Evolutionary conservation across 2,797 vertebrate genomes (phyloP).

Genomic region (Silurus lanzhouensis): DNA sequence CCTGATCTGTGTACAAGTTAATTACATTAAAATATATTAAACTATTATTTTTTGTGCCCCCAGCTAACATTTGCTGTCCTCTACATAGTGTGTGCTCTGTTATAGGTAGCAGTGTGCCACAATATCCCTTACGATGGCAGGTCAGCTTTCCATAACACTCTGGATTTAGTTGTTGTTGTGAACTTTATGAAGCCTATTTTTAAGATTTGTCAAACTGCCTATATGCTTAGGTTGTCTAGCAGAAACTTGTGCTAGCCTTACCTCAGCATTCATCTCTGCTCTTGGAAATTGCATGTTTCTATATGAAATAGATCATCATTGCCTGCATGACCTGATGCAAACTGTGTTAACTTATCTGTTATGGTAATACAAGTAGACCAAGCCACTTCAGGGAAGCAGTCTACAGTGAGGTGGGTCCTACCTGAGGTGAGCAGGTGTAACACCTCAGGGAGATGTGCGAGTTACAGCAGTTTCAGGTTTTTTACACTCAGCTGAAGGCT

Average conservation of each 20-base stretch:
- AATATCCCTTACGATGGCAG: background rate
- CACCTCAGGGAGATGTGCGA: background rate
- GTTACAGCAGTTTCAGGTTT: background rate
- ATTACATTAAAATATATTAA: background rate
- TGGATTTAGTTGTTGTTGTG: background rate
- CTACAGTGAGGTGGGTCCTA: background rate
- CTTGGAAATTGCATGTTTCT: background rate
- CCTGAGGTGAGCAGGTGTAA: background rate
- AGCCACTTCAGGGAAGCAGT: background rate
- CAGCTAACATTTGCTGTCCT: background rate
- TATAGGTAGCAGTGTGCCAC: background rate
- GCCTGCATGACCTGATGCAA: background rate
- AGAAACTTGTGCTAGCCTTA: background rate
- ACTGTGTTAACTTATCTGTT: background rate
- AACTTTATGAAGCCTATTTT: background rate
- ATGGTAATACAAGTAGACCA: background rate
- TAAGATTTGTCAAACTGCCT: background rate
- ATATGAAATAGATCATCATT: background rate
- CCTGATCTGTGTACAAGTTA: too few relatives aligned
- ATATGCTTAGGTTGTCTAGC: background rate
- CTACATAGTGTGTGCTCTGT: background rate
- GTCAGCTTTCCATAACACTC: background rate
- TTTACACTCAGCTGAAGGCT: background rate
- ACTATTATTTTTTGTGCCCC: background rate
- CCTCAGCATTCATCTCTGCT: background rate